Base-by-base conservation (phyloP, 2,113 vertebrate genomes). In the Crotalus horridus region DNA sequence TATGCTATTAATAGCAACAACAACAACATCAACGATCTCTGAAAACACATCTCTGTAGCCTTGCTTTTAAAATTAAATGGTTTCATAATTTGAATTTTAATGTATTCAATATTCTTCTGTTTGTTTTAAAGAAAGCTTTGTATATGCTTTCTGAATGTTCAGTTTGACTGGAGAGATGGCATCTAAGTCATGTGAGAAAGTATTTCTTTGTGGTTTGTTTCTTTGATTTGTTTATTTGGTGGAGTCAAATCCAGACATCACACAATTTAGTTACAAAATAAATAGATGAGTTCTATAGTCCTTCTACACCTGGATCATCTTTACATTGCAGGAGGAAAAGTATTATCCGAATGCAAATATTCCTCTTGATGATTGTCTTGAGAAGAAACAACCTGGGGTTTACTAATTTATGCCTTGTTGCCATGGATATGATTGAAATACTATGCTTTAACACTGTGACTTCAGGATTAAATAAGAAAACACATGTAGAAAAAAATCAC, bases 351-450 rank as follows among this genome's bases (percentile, higher is more conserved):
- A 86, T 61, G 43, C 43, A 85, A 90, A 55, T 61, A 54, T 54
- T 33, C 89, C 54, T 87, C 33, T 89, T 61, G 88, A 90, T 90
- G 74, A 90, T 90, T 59, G 51, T 24, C 46, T 58, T 85, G 74
- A 81, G 46, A 93, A 93, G 69, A 90, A 93, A 86, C 88, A 93
- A 93, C 81, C 74, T 29, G 29, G n/a, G 53, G 81, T 90, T 93
- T 93, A 87, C 46, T 87, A 61, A 90, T 93, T 93, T 85, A 87
- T 87, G 89, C 46, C 89, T 87, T 33, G 81, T 93, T 90, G 89
- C 92, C 89, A 90, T 93, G 89, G 92, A 87, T 93, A 90, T 93
- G 81, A 90, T 90, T 93, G 81, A 87, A 93, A 93, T 90, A 90
- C 87, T 93, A 93, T 90, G 81, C 81, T 89, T 90, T 93, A 81